A percentile compares a stretch with the other conserved stretches of the same genome.
phyloP scores from a whole-genome alignment of 1,140 invertebrate species.

The Meloidogyne floridensis region DNA sequence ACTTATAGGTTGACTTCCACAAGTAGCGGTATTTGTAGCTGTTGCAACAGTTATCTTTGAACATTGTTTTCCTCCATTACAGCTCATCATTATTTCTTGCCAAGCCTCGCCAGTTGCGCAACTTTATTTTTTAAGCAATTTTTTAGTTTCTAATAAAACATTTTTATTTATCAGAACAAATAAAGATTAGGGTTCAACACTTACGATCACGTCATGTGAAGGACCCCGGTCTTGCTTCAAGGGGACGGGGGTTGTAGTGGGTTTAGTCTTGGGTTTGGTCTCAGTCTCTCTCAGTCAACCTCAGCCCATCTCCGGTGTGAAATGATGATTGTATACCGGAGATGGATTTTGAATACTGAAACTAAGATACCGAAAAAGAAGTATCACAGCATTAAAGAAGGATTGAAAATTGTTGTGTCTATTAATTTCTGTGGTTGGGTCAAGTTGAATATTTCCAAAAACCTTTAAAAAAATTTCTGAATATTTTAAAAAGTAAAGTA shows the following conservation, averaged over 20 bases:
- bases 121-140: conserved; percentile 70
- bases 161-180: no score
- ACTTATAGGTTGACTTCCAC: conserved; percentile 86
- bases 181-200: no score
- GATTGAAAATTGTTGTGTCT: conserved; percentile 99
- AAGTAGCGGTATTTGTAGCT: conserved; percentile 69
- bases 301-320: no score
- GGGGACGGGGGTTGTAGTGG: no score
- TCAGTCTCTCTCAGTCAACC: no score
- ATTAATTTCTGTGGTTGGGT: conserved; percentile 85
- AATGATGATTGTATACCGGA: background rate
- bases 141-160: no score
- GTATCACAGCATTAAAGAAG: conserved; percentile 95
- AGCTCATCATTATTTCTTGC: conserved; percentile 98
- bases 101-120: conserved; percentile 99
- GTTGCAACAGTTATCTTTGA: conserved; percentile 76
- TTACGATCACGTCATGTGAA: no score
- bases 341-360: no score
- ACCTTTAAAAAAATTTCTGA: conserved; percentile 72
- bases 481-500: background rate
- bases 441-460: conserved; percentile 96
- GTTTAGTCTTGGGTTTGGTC: no score
- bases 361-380: conserved; percentile 82
- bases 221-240: no score
- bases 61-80: conserved; percentile 69